phyloP scores from a whole-genome alignment of 2,888 invertebrate genomes.

The Agrochola circellaris region DNA sequence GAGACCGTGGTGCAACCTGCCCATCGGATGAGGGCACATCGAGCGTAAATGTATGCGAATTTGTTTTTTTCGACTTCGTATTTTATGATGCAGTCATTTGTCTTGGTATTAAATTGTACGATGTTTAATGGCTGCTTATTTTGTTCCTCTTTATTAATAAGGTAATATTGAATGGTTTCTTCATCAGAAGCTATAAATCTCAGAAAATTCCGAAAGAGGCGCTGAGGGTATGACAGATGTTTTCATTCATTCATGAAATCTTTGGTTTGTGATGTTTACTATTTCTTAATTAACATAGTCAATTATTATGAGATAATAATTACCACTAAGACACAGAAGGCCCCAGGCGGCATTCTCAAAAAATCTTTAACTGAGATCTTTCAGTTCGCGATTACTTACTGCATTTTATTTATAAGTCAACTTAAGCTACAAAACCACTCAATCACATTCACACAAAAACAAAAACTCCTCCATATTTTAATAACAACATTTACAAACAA shows the following conservation, averaged over 20 bases:
- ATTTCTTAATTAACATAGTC: neutral
- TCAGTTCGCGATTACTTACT: accelerated
- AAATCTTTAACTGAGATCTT: neutral
- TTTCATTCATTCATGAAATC: neutral
- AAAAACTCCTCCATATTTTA: conserved; percentile 21
- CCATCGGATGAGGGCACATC: conserved; percentile 66
- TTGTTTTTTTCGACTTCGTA: neutral
- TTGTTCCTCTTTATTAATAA: neutral
- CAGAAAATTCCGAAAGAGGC: neutral
- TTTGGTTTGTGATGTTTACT: neutral
- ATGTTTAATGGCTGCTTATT: neutral
- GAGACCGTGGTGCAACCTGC: conserved; percentile 71
- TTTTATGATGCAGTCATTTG: conserved; percentile 13
- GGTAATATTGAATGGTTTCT: neutral
- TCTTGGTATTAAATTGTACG: neutral
- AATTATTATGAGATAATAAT: neutral
- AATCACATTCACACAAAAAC: conserved; percentile 35
- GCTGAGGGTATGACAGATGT: neutral
- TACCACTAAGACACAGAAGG: neutral
- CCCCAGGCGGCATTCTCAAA: too few relatives aligned
- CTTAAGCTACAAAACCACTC: conserved; percentile 3
- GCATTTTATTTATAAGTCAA: neutral
- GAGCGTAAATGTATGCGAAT: conserved; percentile 47
- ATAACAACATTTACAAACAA: conserved; percentile 45
- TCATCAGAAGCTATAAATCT: neutral